phyloP scores from a whole-genome alignment of 2,888 invertebrate genomes.

The Nemurella pictetii region DNA sequence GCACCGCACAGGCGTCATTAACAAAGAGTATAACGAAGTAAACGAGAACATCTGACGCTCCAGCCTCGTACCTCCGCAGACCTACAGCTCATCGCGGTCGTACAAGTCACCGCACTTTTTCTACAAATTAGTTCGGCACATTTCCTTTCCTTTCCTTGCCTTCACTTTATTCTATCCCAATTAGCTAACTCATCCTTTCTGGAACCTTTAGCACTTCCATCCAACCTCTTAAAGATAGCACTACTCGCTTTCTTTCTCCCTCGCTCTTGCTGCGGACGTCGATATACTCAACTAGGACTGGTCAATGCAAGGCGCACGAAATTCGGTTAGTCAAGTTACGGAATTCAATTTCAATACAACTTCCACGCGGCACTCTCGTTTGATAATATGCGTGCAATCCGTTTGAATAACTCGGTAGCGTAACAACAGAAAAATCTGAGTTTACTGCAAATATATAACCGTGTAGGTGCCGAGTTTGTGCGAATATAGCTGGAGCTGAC shows the following conservation, averaged over 20 bases:
- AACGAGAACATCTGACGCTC: neutral
- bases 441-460: neutral
- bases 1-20: constrained; percentile 12
- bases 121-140: constrained; percentile 16
- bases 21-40: neutral
- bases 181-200: neutral
- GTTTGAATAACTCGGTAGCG: neutral
- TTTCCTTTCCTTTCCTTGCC: constrained; percentile 19
- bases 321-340: neutral
- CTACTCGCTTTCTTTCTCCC: too few species aligned
- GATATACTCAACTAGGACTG: neutral
- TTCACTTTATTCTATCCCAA: constrained; percentile 20
- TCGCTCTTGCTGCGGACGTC: neutral
- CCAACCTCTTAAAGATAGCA: neutral
- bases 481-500: neutral
- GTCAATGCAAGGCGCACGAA: neutral
- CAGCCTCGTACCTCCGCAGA: neutral
- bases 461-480: neutral
- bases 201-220: neutral
- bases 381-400: neutral
- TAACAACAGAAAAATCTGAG: neutral
- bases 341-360: neutral
- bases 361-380: neutral
- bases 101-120: neutral
- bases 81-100: neutral